Evolutionary conservation across 2,888 invertebrate species (phyloP).

Genomic region (Synergus japonicus): DNA sequence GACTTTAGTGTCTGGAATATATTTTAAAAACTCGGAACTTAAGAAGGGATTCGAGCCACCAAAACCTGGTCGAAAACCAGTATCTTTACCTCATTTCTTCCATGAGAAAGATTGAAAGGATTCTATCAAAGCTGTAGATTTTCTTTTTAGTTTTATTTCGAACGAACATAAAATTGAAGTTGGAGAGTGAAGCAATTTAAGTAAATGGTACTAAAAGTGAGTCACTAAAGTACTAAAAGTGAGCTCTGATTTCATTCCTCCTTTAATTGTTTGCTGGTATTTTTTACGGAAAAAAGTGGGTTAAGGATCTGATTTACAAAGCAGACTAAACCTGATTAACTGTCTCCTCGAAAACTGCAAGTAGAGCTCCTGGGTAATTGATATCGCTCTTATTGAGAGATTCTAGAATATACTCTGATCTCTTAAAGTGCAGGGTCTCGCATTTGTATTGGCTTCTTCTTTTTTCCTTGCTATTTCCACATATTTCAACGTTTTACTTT

Average conservation of each 20-base stretch:
- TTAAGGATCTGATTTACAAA: slow-evolving; percentile 15
- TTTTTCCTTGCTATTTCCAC: neutral
- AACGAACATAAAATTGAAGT: neutral
- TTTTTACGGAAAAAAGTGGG: neutral
- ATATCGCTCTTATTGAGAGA: neutral
- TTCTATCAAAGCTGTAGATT: neutral
- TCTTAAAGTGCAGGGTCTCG: neutral
- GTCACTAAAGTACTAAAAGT: too few species aligned
- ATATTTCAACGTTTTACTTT: neutral
- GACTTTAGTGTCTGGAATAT: neutral
- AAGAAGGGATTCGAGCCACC: too few species aligned
- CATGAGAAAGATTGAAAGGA: too few species aligned
- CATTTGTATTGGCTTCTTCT: neutral
- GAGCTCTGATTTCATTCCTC: neutral
- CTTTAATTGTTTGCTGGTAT: neutral
- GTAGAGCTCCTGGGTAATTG: neutral
- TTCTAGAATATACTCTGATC: neutral
- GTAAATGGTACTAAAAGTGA: neutral
- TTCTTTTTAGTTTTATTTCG: neutral
- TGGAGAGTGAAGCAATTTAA: neutral
- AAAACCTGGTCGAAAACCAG: too few species aligned
- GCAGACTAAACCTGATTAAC: neutral
- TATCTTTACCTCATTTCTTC: too few species aligned
- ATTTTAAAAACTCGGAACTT: too few species aligned
- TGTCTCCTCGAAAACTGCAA: neutral